Base-by-base conservation (phyloP, 2,888 invertebrate species). In the Orthonevra nobilis region DNA sequence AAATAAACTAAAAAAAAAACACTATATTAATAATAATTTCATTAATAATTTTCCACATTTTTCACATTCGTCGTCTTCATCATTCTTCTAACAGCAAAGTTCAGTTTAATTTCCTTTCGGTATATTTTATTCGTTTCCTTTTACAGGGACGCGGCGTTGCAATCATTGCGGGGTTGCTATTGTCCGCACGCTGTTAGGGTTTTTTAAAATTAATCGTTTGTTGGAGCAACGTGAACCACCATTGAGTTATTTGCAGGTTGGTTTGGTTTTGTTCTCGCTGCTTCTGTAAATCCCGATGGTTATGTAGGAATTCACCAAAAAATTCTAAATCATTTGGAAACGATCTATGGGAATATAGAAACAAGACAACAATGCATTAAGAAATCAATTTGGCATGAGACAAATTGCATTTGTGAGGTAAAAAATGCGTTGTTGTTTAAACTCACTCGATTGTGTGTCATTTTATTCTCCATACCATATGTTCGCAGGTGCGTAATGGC, bases 401-500 rank as follows among this genome's bases (percentile, higher is more conserved):
- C n/a, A n/a, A n/a, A n/a, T n/a, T n/a, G 15, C 48, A 52, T 74
- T 60, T 64, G 14, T 17, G 38, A n/a, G 17, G 19, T 23, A 20
- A 4, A 54, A 70, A 50, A 64, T 64, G 64, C 64, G 28, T 40
- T 61, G 42, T 23, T 84, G n/a, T n/a, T n/a, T n/a, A n/a, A 83
- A 84, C 84, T 83, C 84, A 83, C 83, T 84, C 79, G 81, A 72
- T 74, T 79, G 74, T 72, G 73, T 81, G 81, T 83, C 82, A 82
- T 83, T 84, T 86, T 89, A 88, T 85, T 88, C 88, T 83, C 89
- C 89, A 87, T 88, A 89, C 89, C 89, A 89, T 86, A 89, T 87
- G 83, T 89, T 89, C 82, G 89, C 84, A 82, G 89, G 87, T 83
- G 88, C 88, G 83, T 87, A 89, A 82, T 88, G 89, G 82, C 87